A percentile compares a stretch with the other conserved stretches of the same genome.
Evolutionary conservation across 2,113 vertebrate genomes (phyloP).

Genomic region (Dolichallabes microphthalmus): DNA sequence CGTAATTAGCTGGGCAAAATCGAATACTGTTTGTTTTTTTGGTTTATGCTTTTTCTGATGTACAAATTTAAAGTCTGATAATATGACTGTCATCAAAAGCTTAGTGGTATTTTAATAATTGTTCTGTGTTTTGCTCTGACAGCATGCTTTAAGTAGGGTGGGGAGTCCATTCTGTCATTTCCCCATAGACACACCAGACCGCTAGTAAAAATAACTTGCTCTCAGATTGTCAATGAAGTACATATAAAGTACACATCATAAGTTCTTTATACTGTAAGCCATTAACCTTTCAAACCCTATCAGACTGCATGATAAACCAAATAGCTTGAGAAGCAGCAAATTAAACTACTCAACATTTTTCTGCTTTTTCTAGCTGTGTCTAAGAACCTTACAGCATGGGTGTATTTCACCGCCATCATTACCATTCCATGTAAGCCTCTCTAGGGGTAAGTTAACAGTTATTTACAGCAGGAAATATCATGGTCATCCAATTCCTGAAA

Average conservation of each 20-base stretch:
- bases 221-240: background rate
- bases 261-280: background rate
- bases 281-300: background rate
- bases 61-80: background rate
- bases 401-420: slow-evolving; percentile 9
- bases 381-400: background rate
- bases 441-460: slow-evolving; percentile 22
- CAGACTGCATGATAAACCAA: background rate
- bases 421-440: background rate
- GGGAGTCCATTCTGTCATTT: background rate
- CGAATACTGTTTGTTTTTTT: background rate
- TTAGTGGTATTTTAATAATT: too few relatives aligned
- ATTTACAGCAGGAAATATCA: slow-evolving; percentile 45
- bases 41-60: background rate
- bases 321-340: background rate
- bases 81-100: too few relatives aligned
- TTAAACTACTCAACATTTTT: background rate
- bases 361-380: background rate
- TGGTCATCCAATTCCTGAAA: slow-evolving; percentile 38
- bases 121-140: too few relatives aligned
- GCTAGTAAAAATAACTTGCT: background rate
- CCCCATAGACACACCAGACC: too few relatives aligned
- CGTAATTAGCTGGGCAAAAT: too few relatives aligned
- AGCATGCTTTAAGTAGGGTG: too few relatives aligned
- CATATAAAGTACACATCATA: background rate